Evolutionary conservation across 2,888 invertebrate genomes (phyloP).

Genomic region (Penaeus monodon): DNA sequence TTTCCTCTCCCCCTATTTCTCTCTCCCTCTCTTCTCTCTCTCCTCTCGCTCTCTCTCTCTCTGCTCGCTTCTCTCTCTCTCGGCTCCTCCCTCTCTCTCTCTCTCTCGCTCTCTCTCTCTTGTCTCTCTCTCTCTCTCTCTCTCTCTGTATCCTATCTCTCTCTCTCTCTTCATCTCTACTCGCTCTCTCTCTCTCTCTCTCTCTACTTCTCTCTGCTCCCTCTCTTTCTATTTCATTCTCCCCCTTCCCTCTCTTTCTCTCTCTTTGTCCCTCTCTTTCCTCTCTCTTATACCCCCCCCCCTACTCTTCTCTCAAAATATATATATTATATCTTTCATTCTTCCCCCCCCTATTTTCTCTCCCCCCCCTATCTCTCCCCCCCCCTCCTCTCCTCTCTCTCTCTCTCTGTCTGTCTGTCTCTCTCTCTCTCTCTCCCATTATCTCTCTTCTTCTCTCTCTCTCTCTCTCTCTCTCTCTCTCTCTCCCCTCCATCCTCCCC

Average conservation of each 20-base stretch:
- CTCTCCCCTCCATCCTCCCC: too few relatives aligned
- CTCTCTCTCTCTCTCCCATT: neutral
- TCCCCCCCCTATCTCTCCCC: neutral
- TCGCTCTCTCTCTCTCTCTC: too few relatives aligned
- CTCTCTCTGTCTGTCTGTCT: neutral
- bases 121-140: neutral
- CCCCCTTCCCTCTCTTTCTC: too few relatives aligned
- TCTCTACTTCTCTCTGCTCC: neutral
- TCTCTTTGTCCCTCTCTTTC: neutral
- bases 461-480: neutral
- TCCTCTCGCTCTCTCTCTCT: too few relatives aligned
- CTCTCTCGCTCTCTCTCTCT: neutral
- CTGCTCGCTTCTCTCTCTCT: neutral
- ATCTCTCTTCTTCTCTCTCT: too few relatives aligned
- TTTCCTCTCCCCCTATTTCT: too few relatives aligned
- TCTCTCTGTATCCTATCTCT: neutral
- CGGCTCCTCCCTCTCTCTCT: neutral
- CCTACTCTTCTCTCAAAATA: neutral
- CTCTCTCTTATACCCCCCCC: neutral
- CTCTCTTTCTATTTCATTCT: neutral
- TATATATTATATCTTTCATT: too few relatives aligned
- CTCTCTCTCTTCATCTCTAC: neutral
- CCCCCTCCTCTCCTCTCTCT: neutral
- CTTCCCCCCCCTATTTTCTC: too few relatives aligned
- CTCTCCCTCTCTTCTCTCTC: too few relatives aligned